These are phyloP conservation scores for Cryptus viduatorius DNA, from an alignment of 2,888 invertebrate species.

Conservation along the genomic window DNA sequence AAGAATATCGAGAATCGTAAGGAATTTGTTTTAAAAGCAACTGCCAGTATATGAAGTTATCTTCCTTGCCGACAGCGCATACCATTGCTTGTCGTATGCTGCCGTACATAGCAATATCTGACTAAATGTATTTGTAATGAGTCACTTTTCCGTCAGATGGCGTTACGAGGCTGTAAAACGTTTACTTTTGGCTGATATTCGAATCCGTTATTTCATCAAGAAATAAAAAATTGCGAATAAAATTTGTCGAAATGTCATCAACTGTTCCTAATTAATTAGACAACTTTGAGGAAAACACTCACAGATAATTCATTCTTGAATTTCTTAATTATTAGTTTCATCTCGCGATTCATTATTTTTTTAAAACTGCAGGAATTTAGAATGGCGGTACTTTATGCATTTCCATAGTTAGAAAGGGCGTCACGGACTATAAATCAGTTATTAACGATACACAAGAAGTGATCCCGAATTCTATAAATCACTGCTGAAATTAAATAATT, in stretches of 20 bases:
- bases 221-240: not conserved
- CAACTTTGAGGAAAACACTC: too few relatives aligned
- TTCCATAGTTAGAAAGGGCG: too few relatives aligned
- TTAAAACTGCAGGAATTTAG: too few relatives aligned
- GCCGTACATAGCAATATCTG: not conserved
- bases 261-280: not conserved
- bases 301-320: too few relatives aligned
- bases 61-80: not conserved
- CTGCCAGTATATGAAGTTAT: not conserved
- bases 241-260: not conserved
- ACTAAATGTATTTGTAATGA: not conserved
- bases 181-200: not conserved
- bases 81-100: not conserved
- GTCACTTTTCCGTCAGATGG: constrained; percentile 5
- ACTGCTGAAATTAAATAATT: too few relatives aligned
- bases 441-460: too few relatives aligned
- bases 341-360: too few relatives aligned
- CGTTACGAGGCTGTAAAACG: not conserved
- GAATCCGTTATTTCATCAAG: not conserved
- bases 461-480: too few relatives aligned
- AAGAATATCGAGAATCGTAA: not conserved
- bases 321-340: too few relatives aligned
- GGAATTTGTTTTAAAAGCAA: not conserved
- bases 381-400: too few relatives aligned
- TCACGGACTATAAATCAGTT: too few relatives aligned